These are phyloP conservation scores for Metellina segmentata DNA, from an alignment of 2,888 invertebrate genomes.

Conservation along the genomic window DNA sequence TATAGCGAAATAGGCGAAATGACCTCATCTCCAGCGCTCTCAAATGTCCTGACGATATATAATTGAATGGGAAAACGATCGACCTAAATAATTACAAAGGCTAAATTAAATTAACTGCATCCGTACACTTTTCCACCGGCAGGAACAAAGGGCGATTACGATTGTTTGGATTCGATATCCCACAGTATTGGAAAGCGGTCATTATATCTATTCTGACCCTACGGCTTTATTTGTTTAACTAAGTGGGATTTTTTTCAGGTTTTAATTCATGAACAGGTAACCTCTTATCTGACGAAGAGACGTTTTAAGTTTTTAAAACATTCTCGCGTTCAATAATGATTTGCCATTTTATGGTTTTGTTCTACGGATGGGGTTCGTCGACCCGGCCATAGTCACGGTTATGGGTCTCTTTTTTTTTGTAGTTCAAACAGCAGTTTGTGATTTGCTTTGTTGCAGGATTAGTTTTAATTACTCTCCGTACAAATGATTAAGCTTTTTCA, in stretches of 20 bases:
- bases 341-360: background rate
- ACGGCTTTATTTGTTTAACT: background rate
- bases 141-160: too few relatives aligned
- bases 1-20: too few relatives aligned
- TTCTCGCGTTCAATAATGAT: background rate
- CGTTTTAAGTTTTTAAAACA: too few relatives aligned
- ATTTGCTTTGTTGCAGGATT: background rate
- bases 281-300: too few relatives aligned
- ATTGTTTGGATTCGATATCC: too few relatives aligned
- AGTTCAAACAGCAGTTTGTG: background rate
- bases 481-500: background rate
- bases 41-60: background rate
- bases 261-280: too few relatives aligned
- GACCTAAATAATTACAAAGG: background rate
- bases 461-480: background rate
- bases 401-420: background rate
- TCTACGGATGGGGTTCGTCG: background rate
- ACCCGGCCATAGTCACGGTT: background rate
- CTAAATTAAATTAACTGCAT: background rate
- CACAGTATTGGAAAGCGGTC: background rate
- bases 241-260: background rate
- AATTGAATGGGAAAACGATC: background rate
- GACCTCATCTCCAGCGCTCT: too few relatives aligned
- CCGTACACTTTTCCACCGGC: background rate
- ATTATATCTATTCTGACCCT: background rate